Base-by-base conservation (phyloP, 2,888 invertebrate species). In the Drosophila siamana region DNA sequence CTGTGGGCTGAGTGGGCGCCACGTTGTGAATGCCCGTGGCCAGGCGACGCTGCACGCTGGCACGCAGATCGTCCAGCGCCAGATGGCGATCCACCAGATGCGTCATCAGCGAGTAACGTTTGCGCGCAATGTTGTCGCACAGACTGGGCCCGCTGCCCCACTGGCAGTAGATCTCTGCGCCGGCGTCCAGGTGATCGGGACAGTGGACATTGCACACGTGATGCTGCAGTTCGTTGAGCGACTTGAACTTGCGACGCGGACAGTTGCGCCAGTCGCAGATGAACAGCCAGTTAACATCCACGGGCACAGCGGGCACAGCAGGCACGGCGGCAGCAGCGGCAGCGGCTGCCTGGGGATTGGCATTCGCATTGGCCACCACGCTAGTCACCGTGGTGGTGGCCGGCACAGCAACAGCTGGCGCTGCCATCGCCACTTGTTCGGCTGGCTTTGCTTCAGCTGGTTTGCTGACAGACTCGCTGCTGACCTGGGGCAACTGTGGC, bases 221-320 rank as follows among this genome's bases (percentile, higher is more conserved):
- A 88, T 96, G 93, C 92, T 96, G 97, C 67, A 98, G 97, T 75
- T 97, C 96, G 52, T 95, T 94, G 0, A 96, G 94, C 30, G 94
- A 95, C 84, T 94, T 94, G 91, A 96, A 97, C 89, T 95, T 94
- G 81, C 95, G 96, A 93, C 94, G 94, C 55, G 94, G 95, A 92
- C 99, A 99, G 19, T 97, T 97, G 61, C 96, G 94, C 99, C 99
- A 99, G 91, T 98, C 98, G 91, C 99, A 99, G 56, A 98, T 94
- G 92, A 94, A 96, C 0, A 95, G 93, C 76, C 92, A 92, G 64
- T 91, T 91, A 0, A 86, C 85, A 61, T 92, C 92, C 0, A 90
- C 72, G 7, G 88, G 71, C 30, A 89, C 91, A 2, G 89, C 56
- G 8, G 51, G 24, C 1, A 38, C 57, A 0, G 48, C 38, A 1